Percentiles rank a stretch among this genome's conserved stretches.
phyloP scores from a whole-genome alignment of 2,113 vertebrate species.

The Bothrops jararaca region DNA sequence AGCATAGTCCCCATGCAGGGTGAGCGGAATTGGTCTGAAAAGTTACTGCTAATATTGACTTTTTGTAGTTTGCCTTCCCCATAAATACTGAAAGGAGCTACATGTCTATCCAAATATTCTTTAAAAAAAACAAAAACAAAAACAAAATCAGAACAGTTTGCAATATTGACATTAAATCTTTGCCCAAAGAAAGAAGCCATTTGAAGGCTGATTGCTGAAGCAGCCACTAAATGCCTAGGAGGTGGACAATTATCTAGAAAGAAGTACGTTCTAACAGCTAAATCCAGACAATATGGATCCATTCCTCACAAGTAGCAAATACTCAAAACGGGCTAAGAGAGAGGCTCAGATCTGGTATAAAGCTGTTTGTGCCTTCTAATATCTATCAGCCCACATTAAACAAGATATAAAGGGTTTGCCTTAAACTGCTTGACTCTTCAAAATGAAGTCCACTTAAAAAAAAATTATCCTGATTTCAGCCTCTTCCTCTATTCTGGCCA shows the following conservation, averaged over 20 bases:
- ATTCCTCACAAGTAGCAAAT: background rate
- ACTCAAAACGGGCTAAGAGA: background rate
- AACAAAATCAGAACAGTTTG: background rate
- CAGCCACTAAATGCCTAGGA: no score
- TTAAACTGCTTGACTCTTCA: background rate
- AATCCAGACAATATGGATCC: background rate
- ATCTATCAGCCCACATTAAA: background rate
- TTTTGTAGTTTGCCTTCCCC: background rate
- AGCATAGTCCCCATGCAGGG: background rate
- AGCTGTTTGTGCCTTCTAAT: background rate
- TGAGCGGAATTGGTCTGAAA: background rate
- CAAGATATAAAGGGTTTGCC: background rate
- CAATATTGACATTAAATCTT: background rate
- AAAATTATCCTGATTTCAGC: background rate
- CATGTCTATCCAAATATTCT: background rate
- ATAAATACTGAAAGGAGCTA: background rate
- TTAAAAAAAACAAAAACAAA: background rate
- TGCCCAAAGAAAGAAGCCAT: background rate
- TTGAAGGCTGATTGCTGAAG: background rate
- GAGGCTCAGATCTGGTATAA: background rate
- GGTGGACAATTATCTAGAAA: background rate
- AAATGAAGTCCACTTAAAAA: background rate
- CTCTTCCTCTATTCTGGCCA: background rate
- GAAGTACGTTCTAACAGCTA: background rate
- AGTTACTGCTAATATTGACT: background rate